Conservation (phyloP, 2,113 vertebrate species). For the Oreochromis niloticus region DNA sequence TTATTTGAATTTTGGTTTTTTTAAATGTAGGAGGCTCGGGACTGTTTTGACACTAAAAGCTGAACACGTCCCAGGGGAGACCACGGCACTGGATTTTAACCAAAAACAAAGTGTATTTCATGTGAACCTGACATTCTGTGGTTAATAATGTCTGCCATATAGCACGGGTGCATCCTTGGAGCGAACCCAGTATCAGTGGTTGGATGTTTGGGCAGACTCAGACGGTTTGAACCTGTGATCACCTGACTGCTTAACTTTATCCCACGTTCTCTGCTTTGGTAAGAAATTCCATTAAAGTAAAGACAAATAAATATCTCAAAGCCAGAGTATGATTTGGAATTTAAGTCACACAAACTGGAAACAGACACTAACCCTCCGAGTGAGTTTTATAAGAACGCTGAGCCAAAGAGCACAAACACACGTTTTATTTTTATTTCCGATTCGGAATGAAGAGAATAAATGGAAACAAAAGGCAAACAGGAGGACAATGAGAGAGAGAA, state of each 20-base stretch:
- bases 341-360: background rate
- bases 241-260: background rate
- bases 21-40: background rate
- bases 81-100: background rate
- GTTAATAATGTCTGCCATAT: background rate
- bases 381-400: background rate
- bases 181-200: accelerated
- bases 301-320: background rate
- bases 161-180: background rate
- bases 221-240: background rate
- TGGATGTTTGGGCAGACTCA: background rate
- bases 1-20: background rate
- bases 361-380: background rate
- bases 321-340: accelerated
- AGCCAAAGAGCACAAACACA: background rate
- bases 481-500: background rate
- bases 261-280: background rate
- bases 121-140: background rate
- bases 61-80: background rate
- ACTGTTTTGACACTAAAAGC: background rate
- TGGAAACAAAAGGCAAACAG: constrained; percentile 33
- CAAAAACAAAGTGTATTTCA: background rate
- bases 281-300: background rate
- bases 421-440: background rate
- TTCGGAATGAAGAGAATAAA: background rate